Percentiles rank a stretch among this genome's conserved stretches.
Conservation (phyloP, 2,888 invertebrate genomes). For the Eupsilia transversa region DNA sequence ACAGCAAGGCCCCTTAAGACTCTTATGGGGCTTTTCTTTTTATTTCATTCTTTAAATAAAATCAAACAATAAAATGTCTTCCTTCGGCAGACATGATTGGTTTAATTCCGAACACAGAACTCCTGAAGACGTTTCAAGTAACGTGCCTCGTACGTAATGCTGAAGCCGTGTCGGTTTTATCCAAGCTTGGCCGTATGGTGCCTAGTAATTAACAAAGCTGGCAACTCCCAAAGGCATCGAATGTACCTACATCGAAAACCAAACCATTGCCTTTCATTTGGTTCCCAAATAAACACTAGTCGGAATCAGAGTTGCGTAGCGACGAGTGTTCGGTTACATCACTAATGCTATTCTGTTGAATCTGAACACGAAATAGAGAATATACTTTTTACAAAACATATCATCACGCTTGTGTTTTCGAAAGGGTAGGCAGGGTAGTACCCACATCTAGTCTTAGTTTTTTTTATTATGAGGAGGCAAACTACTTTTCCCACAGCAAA, state of each 20-base stretch:
- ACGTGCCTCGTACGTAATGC: conserved; percentile 59
- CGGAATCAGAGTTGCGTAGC: conserved; percentile 63
- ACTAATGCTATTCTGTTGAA: conserved; percentile 31
- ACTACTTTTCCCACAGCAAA: neutral
- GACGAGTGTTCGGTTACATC: conserved; percentile 56
- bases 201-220: conserved; percentile 78
- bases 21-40: too few species aligned
- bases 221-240: conserved; percentile 74
- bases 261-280: conserved; percentile 81
- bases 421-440: neutral
- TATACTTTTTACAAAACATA: neutral
- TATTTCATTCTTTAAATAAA: conserved; percentile 3
- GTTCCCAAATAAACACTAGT: conserved; percentile 73
- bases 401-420: neutral
- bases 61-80: conserved; percentile 22
- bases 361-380: conserved; percentile 17
- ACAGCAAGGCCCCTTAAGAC: neutral
- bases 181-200: conserved; percentile 57
- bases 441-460: neutral
- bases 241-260: conserved; percentile 76
- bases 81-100: conserved; percentile 27
- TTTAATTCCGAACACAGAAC: conserved; percentile 43
- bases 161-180: conserved; percentile 69
- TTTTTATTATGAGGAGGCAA: neutral
- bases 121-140: conserved; percentile 55